Base-by-base conservation (phyloP, 1,140 invertebrate genomes). In the Procambarus clarkii region DNA sequence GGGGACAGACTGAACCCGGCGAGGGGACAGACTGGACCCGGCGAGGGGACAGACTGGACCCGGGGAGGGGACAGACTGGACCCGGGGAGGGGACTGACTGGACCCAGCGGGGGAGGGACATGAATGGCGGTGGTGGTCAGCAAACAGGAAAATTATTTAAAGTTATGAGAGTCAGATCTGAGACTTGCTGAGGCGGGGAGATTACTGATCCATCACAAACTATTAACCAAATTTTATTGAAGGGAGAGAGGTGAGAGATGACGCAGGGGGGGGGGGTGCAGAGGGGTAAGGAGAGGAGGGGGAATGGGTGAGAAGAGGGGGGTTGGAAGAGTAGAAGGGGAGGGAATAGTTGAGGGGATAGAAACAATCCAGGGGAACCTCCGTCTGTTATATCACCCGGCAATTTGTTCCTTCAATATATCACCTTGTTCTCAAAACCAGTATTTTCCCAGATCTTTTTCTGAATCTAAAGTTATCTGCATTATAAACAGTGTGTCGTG, bases 101-200 rank as follows among this genome's bases (percentile, higher is more conserved):
- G 18, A n/a, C 3, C 13, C 13, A 3, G 64, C 21, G 64, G 50
- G 13, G 8, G 50, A 54, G 24, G 5, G 69, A 11, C 5, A 2
- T 34, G 69, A 74, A 5, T n/a, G 69, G n/a, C n/a, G 69, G n/a
- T 8, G 11, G 69, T 74, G n/a, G 69, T 74, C 69, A 74, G 11
- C 69, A 24, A 74, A 74, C 69, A 74, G n/a, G 8, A 74, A 74
- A 74, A 74, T 74, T 24, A 21, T 24, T 74, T 74, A 74, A 69
- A 74, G 69, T 74, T 74, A 44, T 74, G 69, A 74, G 69, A 34
- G 69, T 74, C 34, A 34, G 69, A 74, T 74, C 69, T 74, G 69
- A 9, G 69, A 34, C n/a, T 74, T 11, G 69, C 69, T 74, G 8
- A 34, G 69, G 60, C 18, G 60, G 18, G 18, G 24, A n/a, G n/a